Evolutionary conservation across 2,113 vertebrate species (phyloP).

Genomic region (Bostrychus sinensis): DNA sequence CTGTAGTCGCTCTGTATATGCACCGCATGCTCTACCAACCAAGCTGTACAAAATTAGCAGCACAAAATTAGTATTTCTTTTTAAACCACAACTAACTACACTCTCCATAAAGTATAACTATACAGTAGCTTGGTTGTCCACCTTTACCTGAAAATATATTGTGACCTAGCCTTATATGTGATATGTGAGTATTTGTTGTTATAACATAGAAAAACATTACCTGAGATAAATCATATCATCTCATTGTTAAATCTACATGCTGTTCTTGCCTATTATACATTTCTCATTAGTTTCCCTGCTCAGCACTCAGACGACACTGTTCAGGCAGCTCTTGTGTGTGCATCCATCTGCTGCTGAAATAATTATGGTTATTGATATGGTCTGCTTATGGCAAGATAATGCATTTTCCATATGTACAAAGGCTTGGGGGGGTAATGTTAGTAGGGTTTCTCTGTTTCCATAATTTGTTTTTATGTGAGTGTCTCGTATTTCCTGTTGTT

Average conservation of each 20-base stretch:
- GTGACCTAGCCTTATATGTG: no score
- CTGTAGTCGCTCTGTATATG: no score
- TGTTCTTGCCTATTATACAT: slow-evolving; percentile 45
- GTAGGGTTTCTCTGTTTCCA: slow-evolving; percentile 34
- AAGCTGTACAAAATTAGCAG: no score
- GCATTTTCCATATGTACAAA: slow-evolving; percentile 46
- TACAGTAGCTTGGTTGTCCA: no score
- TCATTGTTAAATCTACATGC: not conserved
- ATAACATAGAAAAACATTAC: no score
- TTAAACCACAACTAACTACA: no score
- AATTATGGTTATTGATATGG: slow-evolving; percentile 67
- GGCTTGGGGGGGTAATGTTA: slow-evolving; percentile 23
- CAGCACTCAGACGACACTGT: slow-evolving; percentile 30
- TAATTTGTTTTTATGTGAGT: slow-evolving; percentile 42
- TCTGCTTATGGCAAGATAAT: slow-evolving; percentile 50
- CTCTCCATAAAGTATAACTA: no score
- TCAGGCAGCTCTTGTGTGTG: slow-evolving; percentile 24
- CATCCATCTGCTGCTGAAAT: slow-evolving; percentile 41
- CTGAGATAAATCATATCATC: not conserved
- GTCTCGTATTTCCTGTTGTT: slow-evolving; percentile 25
- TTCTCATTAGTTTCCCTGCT: slow-evolving; percentile 59
- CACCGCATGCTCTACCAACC: no score
- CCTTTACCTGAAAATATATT: no score
- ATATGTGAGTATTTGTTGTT: no score
- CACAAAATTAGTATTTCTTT: no score